These are phyloP conservation scores for Pectinophora gossypiella DNA, from an alignment of 1,140 invertebrate genomes.

Conservation along the genomic window DNA sequence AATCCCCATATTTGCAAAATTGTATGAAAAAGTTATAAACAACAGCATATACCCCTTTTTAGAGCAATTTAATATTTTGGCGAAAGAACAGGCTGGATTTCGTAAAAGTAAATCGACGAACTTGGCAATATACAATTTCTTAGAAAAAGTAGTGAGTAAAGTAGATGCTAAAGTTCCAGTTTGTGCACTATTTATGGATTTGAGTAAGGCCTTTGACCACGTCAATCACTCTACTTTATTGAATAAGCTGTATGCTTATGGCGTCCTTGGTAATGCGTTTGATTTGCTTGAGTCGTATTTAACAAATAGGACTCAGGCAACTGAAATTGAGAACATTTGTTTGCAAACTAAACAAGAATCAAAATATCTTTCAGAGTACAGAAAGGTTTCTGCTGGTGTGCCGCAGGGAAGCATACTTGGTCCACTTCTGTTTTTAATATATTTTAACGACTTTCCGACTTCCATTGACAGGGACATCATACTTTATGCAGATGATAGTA, in stretches of 20 bases:
- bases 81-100: background rate
- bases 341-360: background rate
- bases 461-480: background rate
- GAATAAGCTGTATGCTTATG: slow-evolving; percentile 1
- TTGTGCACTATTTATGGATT: background rate
- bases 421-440: no score
- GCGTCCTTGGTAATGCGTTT: background rate
- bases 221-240: background rate
- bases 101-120: background rate
- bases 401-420: background rate
- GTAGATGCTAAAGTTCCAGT: background rate
- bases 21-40: background rate
- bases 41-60: background rate
- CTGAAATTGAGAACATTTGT: background rate
- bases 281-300: background rate
- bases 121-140: background rate
- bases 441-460: background rate
- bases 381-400: background rate
- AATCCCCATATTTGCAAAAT: no score
- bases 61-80: background rate
- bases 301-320: background rate
- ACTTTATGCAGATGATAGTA: background rate
- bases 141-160: background rate
- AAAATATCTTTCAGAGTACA: background rate
- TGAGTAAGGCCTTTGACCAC: background rate